Evolutionary conservation across 2,797 vertebrate genomes (phyloP).

Genomic region (Cryptoprocta ferox): DNA sequence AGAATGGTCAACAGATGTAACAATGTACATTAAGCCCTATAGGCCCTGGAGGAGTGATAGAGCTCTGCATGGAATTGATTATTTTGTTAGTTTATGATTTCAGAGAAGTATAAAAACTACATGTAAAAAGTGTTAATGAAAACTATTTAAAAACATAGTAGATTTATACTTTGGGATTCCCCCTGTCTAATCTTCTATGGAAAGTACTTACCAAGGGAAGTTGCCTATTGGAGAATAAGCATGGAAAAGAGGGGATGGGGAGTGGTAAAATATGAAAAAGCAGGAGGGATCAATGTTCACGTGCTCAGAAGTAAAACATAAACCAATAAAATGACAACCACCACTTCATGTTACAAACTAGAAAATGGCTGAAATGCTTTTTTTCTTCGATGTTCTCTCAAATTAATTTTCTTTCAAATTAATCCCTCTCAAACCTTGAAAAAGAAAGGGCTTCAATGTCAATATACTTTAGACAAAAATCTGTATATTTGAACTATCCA

Average conservation of each 20-base stretch:
- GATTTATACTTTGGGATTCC: background rate
- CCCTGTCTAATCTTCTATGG: background rate
- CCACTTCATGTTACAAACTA: background rate
- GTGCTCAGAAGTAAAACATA: background rate
- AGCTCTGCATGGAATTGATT: background rate
- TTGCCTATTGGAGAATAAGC: background rate
- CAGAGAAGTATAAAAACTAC: background rate
- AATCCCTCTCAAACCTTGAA: background rate
- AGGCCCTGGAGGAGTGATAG: background rate
- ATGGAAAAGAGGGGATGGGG: background rate
- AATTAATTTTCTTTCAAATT: background rate
- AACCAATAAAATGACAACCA: background rate
- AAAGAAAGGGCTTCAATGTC: background rate
- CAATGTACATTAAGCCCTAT: background rate
- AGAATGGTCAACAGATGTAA: constrained; percentile 4
- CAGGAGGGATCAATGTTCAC: background rate
- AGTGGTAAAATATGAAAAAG: background rate
- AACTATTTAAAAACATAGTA: background rate
- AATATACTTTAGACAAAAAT: background rate
- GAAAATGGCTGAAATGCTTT: background rate
- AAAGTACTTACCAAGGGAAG: background rate
- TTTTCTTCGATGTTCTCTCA: background rate
- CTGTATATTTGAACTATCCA: background rate
- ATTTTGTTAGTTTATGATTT: constrained; percentile 17
- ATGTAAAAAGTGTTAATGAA: background rate